Base-by-base conservation (phyloP, 2,797 vertebrate species). In the Trichosurus vulpecula region DNA sequence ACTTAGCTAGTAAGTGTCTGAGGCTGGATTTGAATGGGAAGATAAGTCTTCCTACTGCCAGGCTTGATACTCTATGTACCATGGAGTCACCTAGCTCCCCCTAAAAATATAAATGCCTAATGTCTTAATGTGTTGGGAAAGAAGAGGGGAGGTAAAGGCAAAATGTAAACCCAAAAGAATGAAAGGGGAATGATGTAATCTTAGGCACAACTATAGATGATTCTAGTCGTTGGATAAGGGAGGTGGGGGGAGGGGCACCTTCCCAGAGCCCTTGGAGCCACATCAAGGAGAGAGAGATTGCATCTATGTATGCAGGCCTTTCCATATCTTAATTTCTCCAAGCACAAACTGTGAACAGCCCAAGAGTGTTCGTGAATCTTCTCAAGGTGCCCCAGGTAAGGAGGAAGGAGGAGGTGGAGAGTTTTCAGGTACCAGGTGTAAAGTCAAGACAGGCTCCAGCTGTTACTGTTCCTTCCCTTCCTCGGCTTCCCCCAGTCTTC, bases 361-460 rank as follows among this genome's bases (percentile, higher is more conserved):
- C 54, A 14, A 0, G 2, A 0, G 12, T 27, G 47, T 31, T 1
- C 5, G 0, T 35, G 14, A 51, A 52, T 52, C 5, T 13, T 54
- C 90, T 11, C 3, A 9, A 9, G 1, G 55, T 52, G 53, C 47
- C 57, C n/a, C 35, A 22, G 1, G 12, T 41, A 58, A 56, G 30
- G 52, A 90, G 27, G 93, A 74, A 92, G 92, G 19, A n/a, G 14
- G 19, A 47, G 19, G 22, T 25, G 74, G 19, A 9, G 74, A 56
- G 12, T 74, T 90, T 22, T 12, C 74, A 47, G 74, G n/a, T 41
- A 10, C n/a, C 74, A 47, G n/a, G 66, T 19, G 35, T 41, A 74
- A 74, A 74, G 66, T 74, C 66, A 66, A 66, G n/a, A 22, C 74
- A 47, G 74, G 41, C 4, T 41, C 35, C 35, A n/a, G 4, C 58